A percentile compares a stretch with the other conserved stretches of the same genome.
Evolutionary conservation across 2,888 invertebrate species (phyloP).

Genomic region (Drosophila recens): DNA sequence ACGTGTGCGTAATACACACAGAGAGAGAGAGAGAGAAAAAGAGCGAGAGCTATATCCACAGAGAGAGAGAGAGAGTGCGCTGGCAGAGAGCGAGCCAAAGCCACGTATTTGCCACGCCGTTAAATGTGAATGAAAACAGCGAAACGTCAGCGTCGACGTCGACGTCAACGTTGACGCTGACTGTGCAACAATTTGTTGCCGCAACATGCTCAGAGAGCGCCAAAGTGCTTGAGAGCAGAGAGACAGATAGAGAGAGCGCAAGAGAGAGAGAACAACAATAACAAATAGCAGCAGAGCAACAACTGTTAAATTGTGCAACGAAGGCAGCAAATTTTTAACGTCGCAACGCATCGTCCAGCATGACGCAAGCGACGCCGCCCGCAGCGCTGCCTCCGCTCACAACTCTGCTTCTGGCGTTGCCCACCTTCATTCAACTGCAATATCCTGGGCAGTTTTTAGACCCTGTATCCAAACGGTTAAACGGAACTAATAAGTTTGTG

Average conservation of each 20-base stretch:
- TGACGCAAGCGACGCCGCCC: constrained; percentile 44
- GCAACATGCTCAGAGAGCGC: constrained; percentile 39
- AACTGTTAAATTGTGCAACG: constrained; percentile 42
- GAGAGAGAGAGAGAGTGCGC: constrained; percentile 14
- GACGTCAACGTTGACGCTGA: constrained; percentile 34
- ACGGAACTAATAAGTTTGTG: too few species aligned
- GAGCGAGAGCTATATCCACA: not conserved
- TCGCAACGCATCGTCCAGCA: constrained; percentile 24
- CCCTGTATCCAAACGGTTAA: not conserved
- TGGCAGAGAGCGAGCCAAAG: constrained; percentile 15
- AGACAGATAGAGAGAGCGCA: not conserved
- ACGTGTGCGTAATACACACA: constrained; percentile 31
- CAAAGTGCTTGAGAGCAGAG: constrained; percentile 6
- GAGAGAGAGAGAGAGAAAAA: constrained; percentile 5
- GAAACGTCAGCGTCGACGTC: constrained; percentile 21
- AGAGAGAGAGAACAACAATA: constrained; percentile 15
- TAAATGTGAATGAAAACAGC: constrained; percentile 63
- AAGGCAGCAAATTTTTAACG: constrained; percentile 44
- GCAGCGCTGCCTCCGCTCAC: constrained; percentile 11
- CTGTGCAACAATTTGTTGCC: constrained; percentile 79
- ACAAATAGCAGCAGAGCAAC: constrained; percentile 29
- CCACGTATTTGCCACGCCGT: constrained; percentile 28
- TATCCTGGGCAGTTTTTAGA: constrained; percentile 32
- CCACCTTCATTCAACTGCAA: constrained; percentile 11
- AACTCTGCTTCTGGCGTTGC: not conserved